These are phyloP conservation scores for Xyrauchen texanus DNA, from an alignment of 2,113 vertebrate species.

Conservation along the genomic window DNA sequence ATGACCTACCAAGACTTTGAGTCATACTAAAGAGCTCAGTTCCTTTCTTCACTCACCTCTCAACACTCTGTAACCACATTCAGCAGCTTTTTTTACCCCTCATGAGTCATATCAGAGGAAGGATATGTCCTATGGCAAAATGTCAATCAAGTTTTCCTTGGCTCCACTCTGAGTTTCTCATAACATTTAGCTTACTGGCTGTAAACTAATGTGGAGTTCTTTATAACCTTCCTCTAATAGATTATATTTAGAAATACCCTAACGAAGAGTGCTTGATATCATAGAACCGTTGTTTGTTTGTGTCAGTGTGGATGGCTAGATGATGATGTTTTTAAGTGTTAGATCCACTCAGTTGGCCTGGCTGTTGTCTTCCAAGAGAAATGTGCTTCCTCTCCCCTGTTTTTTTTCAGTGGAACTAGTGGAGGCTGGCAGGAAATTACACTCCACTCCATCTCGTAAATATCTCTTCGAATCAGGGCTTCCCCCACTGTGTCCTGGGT, in stretches of 20 bases:
- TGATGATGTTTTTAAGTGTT: conserved; percentile 50
- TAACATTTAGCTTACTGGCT: not conserved
- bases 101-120: too few species aligned
- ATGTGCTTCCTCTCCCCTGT: conserved; percentile 77
- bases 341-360: conserved; percentile 49
- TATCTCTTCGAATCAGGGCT: conserved; percentile 77
- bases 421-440: conserved; percentile 82
- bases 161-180: not conserved
- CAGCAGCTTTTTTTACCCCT: too few species aligned
- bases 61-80: too few species aligned
- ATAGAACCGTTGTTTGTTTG: conserved; percentile 20
- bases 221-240: not conserved
- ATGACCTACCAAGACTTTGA: too few species aligned
- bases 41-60: too few species aligned
- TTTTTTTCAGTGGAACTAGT: conserved; percentile 80
- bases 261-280: not conserved
- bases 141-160: not conserved
- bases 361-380: conserved; percentile 74
- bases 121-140: too few species aligned
- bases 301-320: conserved; percentile 9
- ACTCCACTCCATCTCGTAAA: conserved; percentile 80
- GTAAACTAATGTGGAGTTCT: not conserved
- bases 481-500: conserved; percentile 56
- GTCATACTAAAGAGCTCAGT: too few species aligned
- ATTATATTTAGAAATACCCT: conserved; percentile 11